These are phyloP conservation scores for Cremastobaeus sp. DNA, from an alignment of 2,888 invertebrate genomes.

Conservation along the genomic window DNA sequence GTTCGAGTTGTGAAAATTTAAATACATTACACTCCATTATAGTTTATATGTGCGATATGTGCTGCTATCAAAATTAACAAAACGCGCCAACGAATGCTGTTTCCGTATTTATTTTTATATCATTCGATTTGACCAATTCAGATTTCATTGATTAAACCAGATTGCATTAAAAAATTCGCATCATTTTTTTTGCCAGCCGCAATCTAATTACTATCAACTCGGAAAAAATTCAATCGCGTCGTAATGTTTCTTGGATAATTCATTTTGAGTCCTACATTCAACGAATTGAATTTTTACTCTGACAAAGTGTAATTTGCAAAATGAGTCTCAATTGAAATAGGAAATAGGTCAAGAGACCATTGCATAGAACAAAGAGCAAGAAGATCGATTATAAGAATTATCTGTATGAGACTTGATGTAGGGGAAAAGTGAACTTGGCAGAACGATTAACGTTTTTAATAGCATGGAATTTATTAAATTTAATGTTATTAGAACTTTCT, in stretches of 20 bases:
- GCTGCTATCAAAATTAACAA: too few relatives aligned
- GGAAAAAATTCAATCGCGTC: too few relatives aligned
- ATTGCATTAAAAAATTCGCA: too few relatives aligned
- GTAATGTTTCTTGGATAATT: slow-evolving; percentile 5
- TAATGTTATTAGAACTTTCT: slow-evolving; percentile 9
- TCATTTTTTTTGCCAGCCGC: too few relatives aligned
- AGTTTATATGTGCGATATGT: too few relatives aligned
- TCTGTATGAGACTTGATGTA: slow-evolving; percentile 22
- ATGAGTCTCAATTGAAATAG: slow-evolving; percentile 62
- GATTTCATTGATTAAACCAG: too few relatives aligned
- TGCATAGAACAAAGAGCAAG: slow-evolving; percentile 36
- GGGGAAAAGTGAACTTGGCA: slow-evolving; percentile 27
- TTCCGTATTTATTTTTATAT: too few relatives aligned
- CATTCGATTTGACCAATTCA: too few relatives aligned
- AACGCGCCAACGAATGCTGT: too few relatives aligned
- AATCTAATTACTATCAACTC: too few relatives aligned
- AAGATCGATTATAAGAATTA: slow-evolving; percentile 40
- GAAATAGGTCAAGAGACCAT: slow-evolving; percentile 70
- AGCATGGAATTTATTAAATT: slow-evolving; percentile 35
- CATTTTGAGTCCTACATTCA: slow-evolving; percentile 8
- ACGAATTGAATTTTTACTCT: slow-evolving; percentile 12
- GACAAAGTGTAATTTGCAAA: slow-evolving; percentile 16
- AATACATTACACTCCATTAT: too few relatives aligned
- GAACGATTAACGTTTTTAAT: slow-evolving; percentile 36
- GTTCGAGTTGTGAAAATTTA: too few relatives aligned